These are phyloP conservation scores for Protomyctophum bolini DNA, from an alignment of 2,113 vertebrate genomes.

Conservation along the genomic window DNA sequence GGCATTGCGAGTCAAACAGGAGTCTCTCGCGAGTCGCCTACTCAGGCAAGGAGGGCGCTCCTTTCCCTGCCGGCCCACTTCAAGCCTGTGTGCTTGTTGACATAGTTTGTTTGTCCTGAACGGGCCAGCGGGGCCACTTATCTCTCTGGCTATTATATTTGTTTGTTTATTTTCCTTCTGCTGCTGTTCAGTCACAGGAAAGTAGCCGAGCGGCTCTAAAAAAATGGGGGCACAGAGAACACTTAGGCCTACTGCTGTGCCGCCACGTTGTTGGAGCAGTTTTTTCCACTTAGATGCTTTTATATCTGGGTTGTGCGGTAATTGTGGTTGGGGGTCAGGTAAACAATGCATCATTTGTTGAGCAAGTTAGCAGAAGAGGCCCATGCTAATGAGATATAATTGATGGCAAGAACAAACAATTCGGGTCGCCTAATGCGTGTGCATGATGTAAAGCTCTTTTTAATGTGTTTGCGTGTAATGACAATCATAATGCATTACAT, in stretches of 20 bases:
- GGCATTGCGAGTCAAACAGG: constrained; percentile 51
- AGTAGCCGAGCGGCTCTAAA: constrained; percentile 29
- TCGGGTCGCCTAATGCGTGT: constrained; percentile 50
- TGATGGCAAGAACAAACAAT: constrained; percentile 36
- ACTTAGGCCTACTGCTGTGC: constrained; percentile 30
- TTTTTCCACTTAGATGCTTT: not conserved
- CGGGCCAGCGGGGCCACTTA: constrained; percentile 53
- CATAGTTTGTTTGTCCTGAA: constrained; percentile 61
- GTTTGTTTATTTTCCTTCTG: not conserved
- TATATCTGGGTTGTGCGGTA: constrained; percentile 15
- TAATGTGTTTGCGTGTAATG: constrained; percentile 40
- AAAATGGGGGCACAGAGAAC: constrained; percentile 35
- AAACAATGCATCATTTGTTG: constrained; percentile 37
- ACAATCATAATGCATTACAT: constrained; percentile 15
- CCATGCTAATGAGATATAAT: constrained; percentile 49
- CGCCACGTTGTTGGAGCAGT: constrained; percentile 20
- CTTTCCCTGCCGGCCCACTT: constrained; percentile 67
- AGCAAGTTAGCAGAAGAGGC: constrained; percentile 25
- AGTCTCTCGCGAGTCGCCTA: constrained; percentile 39
- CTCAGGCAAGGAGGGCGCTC: constrained; percentile 43
- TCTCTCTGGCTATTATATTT: constrained; percentile 26
- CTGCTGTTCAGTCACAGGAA: constrained; percentile 38
- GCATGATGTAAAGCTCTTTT: constrained; percentile 37
- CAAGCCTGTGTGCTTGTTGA: constrained; percentile 58
- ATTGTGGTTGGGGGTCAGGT: not conserved